Base-by-base conservation (phyloP, 2,888 invertebrate genomes). In the Agonopterix arenella region DNA sequence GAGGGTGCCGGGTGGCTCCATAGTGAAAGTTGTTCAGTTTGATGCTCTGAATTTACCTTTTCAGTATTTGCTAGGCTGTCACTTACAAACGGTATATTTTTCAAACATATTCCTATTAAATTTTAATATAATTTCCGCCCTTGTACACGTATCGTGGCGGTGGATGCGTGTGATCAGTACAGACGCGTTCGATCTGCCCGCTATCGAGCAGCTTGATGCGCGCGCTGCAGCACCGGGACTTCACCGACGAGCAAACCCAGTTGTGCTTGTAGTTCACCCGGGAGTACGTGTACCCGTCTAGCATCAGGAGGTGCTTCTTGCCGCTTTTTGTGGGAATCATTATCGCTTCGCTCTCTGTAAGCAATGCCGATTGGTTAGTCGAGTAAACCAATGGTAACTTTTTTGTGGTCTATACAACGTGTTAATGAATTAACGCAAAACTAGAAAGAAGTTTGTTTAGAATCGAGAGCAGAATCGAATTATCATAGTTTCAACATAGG, bases 231-330 rank as follows among this genome's bases (percentile, higher is more conserved):
- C 57, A 58, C 0, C 52, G 51, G 44, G 58, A 60, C 44, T 60
- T 54, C 28, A 28, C 28, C 4, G 69, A 69, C 7, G 71, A 72
- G 52, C 76, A 75, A 8, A 66, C 52, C 74, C 73, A 76, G 36
- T 61, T 55, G 0, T 47, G 43, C n/a, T 61, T 57, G 38, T 67
- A 60, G 59, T 73, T 72, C 11, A 72, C 64, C 55, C 73, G 74
- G n/a, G 71, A 75, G 52, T 68, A 78, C 8, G 74, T 77, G 55
- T 67, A 76, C 8, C 62, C 59, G 11, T 70, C 60, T 46, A 75
- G 40, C 67, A 73, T 66, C 10, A 76, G 52, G 1, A 73, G 58
- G 36, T 36, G 57, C 49, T 71, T 72, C 51, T 68, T 73, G 8
- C 68, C 65, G 28, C 59, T 60, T 2, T 59, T 55, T 0, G 68